A percentile compares a stretch with the other conserved stretches of the same genome.
Conservation (phyloP, 2,888 invertebrate genomes). For the Drosophila nr. fundita region DNA sequence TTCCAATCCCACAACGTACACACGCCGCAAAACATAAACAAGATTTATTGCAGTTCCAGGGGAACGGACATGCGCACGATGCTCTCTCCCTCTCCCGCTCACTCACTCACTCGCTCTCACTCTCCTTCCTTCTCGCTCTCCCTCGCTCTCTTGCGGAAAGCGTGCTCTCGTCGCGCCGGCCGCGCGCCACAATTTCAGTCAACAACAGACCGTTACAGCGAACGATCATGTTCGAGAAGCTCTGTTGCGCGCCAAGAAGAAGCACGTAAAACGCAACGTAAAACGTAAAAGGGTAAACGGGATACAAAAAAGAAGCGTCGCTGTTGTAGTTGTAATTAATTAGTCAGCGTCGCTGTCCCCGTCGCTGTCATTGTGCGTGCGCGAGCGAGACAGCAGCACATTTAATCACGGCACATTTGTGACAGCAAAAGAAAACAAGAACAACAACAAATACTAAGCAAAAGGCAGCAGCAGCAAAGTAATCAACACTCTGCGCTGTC, state of each 20-base stretch:
- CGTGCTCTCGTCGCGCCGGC: conserved; percentile 54
- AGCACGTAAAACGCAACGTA: conserved; percentile 21
- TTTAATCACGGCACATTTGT: conserved; percentile 64
- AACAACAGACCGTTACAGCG: conserved; percentile 82
- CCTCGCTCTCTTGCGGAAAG: conserved; percentile 12
- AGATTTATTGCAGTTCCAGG: conserved; percentile 72
- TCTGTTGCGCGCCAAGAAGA: conserved; percentile 59
- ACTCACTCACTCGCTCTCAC: conserved; percentile 20
- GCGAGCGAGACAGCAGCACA: conserved; percentile 59
- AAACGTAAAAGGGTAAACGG: conserved; percentile 45
- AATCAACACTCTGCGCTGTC: conserved; percentile 72
- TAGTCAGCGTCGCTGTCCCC: conserved; percentile 64
- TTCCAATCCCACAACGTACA: conserved; percentile 60
- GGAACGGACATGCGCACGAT: conserved; percentile 54
- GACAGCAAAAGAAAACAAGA: conserved; percentile 48
- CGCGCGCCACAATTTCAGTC: conserved; percentile 73
- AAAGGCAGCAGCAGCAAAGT: conserved; percentile 51
- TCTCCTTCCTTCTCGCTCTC: conserved; percentile 30
- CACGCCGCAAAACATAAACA: conserved; percentile 55
- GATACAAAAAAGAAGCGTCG: conserved; percentile 40
- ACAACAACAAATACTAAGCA: conserved; percentile 7
- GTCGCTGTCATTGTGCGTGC: conserved; percentile 36
- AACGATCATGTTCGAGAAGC: conserved; percentile 80
- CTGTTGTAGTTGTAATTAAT: conserved; percentile 69
- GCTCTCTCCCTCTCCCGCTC: conserved; percentile 5